Evolutionary conservation across 2,797 vertebrate species (phyloP), one percentile per base, ranked within the genome.

Genomic region (Pangasius mekongensis): DNA sequence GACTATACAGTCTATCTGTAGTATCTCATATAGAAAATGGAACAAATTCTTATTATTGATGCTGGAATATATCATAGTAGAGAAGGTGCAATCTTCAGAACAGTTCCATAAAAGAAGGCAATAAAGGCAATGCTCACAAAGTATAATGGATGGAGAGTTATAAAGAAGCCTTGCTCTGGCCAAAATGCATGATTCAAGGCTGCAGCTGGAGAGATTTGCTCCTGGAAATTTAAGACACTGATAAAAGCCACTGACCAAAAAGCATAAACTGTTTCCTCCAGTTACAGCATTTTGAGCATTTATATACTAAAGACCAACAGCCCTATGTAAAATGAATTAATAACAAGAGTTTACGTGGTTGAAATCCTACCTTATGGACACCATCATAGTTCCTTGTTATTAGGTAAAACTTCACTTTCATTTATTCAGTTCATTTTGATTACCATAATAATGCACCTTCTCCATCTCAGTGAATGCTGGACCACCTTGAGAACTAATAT

Each of bases 91-190:
- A 73, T 86, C 86, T 71, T 86, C 73, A 76, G 84, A 76, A 89
- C 62, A 71, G 43, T 85, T 85, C 83, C 58, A 87, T 91, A 90
- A 91, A 88, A 83, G 24, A 88, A 82, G 80, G 86, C 71, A 91
- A 84, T 91, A 92, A 89, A 92, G 71, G 83, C 82, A 84, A 77
- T 86, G 83, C 87, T 81, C 56, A 83, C 84, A 90, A 89, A 90
- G 83, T 69, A 87, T 90, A 89, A 93, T 90, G 60, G 78, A 92
- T 91, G 43, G 73, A 39, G 76, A 47, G 86, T 84, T 88, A 87
- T 89, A 88, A 86, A 86, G 74, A 64, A 89, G 83, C 52, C 83
- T 73, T 67, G 83, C 87, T 74, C 20, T 74, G 60, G 90, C 71
- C 66, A 89, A 85, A 91, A 87, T 76, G 47, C 69, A 87, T 49